phyloP scores from a whole-genome alignment of 2,113 vertebrate species.

The Corynorhinus townsendii region DNA sequence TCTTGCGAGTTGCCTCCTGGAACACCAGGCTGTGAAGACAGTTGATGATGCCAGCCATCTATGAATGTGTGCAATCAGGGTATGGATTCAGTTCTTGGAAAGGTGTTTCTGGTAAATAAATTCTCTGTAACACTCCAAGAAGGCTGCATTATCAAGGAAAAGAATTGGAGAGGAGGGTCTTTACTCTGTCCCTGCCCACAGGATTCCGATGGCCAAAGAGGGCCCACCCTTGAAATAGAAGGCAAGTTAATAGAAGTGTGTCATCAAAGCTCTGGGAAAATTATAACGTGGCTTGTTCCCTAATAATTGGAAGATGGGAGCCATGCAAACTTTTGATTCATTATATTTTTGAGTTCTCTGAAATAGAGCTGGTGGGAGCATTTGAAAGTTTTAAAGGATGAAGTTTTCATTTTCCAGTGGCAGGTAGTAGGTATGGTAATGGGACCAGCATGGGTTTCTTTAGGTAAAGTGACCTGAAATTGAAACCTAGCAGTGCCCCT shows the following conservation, averaged over 20 bases:
- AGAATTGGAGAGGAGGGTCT: background rate
- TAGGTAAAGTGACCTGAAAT: background rate
- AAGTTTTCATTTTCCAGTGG: conserved; percentile 9
- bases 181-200: background rate
- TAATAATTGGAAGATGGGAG: background rate
- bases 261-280: background rate
- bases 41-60: background rate
- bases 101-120: background rate
- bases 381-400: conserved; percentile 4
- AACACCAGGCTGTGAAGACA: background rate
- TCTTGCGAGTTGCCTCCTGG: background rate
- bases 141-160: background rate
- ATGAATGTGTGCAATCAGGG: background rate
- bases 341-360: background rate
- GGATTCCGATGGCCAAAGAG: background rate
- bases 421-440: background rate
- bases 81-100: background rate
- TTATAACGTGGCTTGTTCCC: background rate
- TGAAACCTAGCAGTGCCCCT: background rate
- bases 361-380: background rate
- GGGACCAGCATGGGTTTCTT: background rate
- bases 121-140: background rate
- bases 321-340: background rate
- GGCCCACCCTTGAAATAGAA: background rate
- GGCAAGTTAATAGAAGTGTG: background rate